Evolutionary conservation across 2,888 invertebrate genomes (phyloP).

Genomic region (Rhamnusium bicolor): DNA sequence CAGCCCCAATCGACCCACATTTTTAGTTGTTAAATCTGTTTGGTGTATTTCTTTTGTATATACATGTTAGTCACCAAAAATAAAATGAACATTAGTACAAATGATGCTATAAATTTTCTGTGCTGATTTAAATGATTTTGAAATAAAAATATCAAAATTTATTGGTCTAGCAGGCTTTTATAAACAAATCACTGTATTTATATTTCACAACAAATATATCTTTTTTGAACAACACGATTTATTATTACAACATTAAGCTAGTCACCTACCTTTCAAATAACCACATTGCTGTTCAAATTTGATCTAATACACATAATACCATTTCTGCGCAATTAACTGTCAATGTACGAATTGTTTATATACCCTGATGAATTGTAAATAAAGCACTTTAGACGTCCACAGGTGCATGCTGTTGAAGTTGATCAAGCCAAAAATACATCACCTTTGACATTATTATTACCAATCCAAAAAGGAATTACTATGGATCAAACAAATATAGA

Average conservation of each 20-base stretch:
- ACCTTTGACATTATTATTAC: conserved; percentile 22
- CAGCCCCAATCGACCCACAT: too few species aligned
- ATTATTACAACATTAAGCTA: neutral
- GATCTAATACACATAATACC: neutral
- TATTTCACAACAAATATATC: neutral
- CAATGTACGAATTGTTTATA: conserved; percentile 14
- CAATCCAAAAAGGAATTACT: neutral
- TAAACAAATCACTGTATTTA: too few species aligned
- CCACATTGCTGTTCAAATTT: conserved; percentile 24
- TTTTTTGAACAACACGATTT: neutral
- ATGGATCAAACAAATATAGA: conserved; percentile 17
- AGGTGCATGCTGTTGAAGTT: conserved; percentile 9
- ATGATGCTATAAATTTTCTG: too few species aligned
- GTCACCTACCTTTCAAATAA: conserved; percentile 34
- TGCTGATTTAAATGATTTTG: neutral
- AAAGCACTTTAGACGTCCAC: neutral
- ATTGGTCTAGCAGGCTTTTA: neutral
- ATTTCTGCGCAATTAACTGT: conserved; percentile 7
- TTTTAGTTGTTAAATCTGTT: too few species aligned
- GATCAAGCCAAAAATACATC: conserved; percentile 26
- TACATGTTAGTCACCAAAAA: too few species aligned
- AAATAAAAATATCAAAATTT: neutral
- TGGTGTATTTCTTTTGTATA: too few species aligned
- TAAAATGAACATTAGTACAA: too few species aligned
- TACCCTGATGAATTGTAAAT: neutral